Base-by-base conservation (phyloP, 92 coral and sea anemone species). In the Montipora capitata region DNA sequence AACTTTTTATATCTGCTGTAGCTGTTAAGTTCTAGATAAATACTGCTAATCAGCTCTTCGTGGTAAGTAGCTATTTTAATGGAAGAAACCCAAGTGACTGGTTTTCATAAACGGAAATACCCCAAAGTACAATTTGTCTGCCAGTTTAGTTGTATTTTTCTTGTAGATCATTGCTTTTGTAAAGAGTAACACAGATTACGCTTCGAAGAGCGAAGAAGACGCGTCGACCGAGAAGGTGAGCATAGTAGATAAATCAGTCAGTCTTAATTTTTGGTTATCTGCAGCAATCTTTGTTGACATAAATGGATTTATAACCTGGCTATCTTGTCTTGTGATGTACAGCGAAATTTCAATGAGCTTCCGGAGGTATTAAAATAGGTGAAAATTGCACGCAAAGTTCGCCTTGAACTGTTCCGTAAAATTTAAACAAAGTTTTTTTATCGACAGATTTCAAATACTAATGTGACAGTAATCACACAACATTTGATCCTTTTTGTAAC, bases 31-130 rank as follows among this genome's bases (percentile, higher is more conserved):
- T 81, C 64, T 39, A 44, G 84, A 69, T 81, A 81, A 81, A 81
- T 68, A 81, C 68, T 52, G 85, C 52, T 81, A 81, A 81, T 81
- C 85, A 54, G 77, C 85, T 81, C 18, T 52, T 17, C 16, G 40
- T 44, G 76, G 48, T 68, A 54, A 81, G 68, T 27, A 10, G 69
- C 85, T 81, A 63, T 69, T 52, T 81, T 68, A 66, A 40, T 81
- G 85, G 85, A 65, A 81, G 77, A 54, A 70, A 81, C 68, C 77
- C 85, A 68, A 81, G 68, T 68, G 35, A 81, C 76, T 49, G 54
- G 85, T 69, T 69, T 59, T 4, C 85, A 40, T 73, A 35, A 68
- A 68, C 85, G 85, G 85, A 81, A 81, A 81, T 81, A 68, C 85
- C 85, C 85, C 77, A 69, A 54, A 69, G 77, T 52, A 81, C 64